Evolutionary conservation across 1,140 invertebrate species (phyloP).

Genomic region (Zaprionus davidi): DNA sequence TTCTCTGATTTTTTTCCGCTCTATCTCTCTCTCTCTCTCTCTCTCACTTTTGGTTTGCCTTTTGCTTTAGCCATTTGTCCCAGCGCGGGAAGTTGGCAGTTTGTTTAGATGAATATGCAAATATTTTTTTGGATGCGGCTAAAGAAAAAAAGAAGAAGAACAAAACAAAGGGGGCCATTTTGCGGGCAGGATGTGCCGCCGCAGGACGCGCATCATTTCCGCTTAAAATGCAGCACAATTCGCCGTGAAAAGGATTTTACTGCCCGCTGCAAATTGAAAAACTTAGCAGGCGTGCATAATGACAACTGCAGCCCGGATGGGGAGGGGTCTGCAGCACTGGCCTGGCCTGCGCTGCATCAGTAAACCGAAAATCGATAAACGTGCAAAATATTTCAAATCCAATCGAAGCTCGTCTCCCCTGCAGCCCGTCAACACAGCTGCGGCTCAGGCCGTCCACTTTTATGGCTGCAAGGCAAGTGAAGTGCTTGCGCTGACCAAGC

Average conservation of each 20-base stretch:
- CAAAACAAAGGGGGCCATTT: slow-evolving; percentile 50
- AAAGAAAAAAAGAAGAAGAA: slow-evolving; percentile 38
- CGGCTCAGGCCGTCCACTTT: slow-evolving; percentile 51
- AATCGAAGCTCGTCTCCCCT: slow-evolving; percentile 38
- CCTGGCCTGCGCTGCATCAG: slow-evolving; percentile 63
- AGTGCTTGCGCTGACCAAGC: slow-evolving; percentile 43
- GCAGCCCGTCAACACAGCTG: slow-evolving; percentile 19
- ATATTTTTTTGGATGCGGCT: slow-evolving; percentile 60
- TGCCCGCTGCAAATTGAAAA: slow-evolving; percentile 42
- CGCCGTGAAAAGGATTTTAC: slow-evolving; percentile 74
- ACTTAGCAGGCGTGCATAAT: slow-evolving; percentile 54
- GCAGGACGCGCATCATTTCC: slow-evolving; percentile 80
- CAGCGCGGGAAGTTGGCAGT: slow-evolving; percentile 70
- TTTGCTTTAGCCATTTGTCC: slow-evolving; percentile 61
- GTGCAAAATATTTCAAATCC: slow-evolving; percentile 78
- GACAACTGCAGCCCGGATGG: slow-evolving; percentile 44
- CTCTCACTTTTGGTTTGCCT: slow-evolving; percentile 37
- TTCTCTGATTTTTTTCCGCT: slow-evolving; percentile 41
- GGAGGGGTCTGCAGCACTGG: not conserved
- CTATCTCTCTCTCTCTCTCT: slow-evolving; percentile 32
- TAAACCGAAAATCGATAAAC: slow-evolving; percentile 74
- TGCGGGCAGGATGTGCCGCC: slow-evolving; percentile 75
- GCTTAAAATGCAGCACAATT: slow-evolving; percentile 81
- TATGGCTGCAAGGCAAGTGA: slow-evolving; percentile 52
- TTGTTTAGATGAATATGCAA: slow-evolving; percentile 83